Evolutionary conservation across 2,113 vertebrate genomes (phyloP).

Genomic region (Heterotis niloticus): DNA sequence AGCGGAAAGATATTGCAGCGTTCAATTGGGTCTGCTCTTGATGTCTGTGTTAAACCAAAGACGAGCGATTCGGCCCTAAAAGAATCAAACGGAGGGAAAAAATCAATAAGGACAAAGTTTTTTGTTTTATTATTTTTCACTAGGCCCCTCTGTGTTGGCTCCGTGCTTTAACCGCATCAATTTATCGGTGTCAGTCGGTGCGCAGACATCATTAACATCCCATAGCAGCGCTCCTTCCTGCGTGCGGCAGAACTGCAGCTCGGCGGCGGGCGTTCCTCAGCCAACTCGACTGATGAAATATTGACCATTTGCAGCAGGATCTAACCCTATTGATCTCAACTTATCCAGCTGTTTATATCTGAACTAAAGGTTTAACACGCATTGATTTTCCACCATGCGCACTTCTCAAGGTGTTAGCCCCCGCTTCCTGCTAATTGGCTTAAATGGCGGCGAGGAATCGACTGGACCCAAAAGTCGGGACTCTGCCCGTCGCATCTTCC

Average conservation of each 20-base stretch:
- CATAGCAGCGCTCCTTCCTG: conserved; percentile 40
- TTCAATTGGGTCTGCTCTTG: conserved; percentile 21
- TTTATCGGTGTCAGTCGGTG: conserved; percentile 55
- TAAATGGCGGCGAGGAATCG: conserved; percentile 41
- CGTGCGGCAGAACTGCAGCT: conserved; percentile 39
- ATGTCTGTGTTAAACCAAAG: conserved; percentile 43
- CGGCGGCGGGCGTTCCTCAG: conserved; percentile 30
- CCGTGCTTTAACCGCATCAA: conserved; percentile 46
- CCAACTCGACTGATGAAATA: conserved; percentile 57
- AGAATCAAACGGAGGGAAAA: conserved; percentile 37
- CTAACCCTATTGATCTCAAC: conserved; percentile 69
- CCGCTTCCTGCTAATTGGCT: conserved; percentile 62
- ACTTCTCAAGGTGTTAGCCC: conserved; percentile 62
- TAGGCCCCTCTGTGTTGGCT: conserved; percentile 49
- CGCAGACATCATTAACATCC: conserved; percentile 47
- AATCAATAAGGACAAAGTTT: conserved; percentile 61
- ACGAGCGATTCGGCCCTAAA: conserved; percentile 43
- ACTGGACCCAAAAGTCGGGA: background rate
- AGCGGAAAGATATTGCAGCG: conserved; percentile 11
- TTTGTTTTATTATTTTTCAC: conserved; percentile 40
- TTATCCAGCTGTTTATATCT: conserved; percentile 76
- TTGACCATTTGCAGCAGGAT: conserved; percentile 69
- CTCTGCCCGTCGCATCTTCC: background rate
- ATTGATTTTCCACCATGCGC: conserved; percentile 64
- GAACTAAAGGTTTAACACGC: conserved; percentile 71